These are phyloP conservation scores for Anhinga rufa DNA, from an alignment of 2,113 vertebrate species.

Conservation along the genomic window DNA sequence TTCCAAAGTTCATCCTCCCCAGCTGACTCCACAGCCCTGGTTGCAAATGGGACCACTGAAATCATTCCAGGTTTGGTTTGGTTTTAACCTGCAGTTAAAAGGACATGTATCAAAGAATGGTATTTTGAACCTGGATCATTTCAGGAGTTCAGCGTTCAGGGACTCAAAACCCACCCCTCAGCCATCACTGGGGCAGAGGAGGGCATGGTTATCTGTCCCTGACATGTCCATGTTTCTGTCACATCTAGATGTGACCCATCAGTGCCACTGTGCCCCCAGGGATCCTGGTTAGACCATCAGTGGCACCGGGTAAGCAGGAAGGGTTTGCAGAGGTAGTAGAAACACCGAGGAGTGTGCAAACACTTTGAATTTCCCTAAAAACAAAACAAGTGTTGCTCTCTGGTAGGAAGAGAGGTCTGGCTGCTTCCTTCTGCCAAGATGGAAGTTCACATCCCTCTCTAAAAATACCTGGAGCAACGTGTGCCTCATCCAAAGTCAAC, in stretches of 20 bases:
- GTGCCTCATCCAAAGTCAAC: background rate
- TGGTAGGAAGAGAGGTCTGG: background rate
- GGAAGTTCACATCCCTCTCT: background rate
- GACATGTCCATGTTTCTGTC: background rate
- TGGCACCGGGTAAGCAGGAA: background rate
- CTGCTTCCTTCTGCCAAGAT: background rate
- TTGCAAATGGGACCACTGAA: background rate
- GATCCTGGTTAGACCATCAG: background rate
- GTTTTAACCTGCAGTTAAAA: background rate
- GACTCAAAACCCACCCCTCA: background rate
- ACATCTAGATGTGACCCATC: background rate
- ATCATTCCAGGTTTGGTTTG: fast-evolving
- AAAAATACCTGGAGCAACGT: background rate
- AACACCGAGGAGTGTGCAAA: fast-evolving
- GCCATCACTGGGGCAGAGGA: background rate
- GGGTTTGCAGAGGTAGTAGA: background rate
- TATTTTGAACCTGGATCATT: background rate
- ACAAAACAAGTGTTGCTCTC: background rate
- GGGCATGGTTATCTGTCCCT: background rate
- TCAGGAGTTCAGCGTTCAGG: background rate
- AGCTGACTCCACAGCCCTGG: background rate
- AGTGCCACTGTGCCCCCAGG: background rate
- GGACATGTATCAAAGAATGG: background rate
- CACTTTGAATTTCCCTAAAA: background rate
- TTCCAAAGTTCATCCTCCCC: background rate